Conservation (phyloP, 2,113 vertebrate genomes). For the Callipepla californica region DNA sequence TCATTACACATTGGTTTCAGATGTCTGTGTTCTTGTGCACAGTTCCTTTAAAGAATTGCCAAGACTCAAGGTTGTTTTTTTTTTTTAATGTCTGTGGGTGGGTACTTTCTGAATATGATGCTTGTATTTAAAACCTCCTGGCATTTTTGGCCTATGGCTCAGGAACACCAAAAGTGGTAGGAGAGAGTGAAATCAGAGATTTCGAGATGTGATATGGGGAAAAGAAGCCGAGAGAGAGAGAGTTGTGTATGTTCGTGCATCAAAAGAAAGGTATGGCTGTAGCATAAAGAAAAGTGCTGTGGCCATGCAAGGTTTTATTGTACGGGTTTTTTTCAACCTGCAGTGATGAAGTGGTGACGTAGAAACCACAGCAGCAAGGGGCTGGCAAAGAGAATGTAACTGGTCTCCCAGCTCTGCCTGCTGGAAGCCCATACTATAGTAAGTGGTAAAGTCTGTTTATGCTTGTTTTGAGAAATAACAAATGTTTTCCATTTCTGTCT, state of each 20-base stretch:
- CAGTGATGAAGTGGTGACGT: not conserved
- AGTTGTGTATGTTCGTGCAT: not conserved
- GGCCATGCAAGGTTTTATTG: not conserved
- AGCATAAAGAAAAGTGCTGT: not conserved
- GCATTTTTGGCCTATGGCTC: not conserved
- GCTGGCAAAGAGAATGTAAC: not conserved
- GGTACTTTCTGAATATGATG: constrained; percentile 23
- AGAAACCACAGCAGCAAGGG: not conserved
- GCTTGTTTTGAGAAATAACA: not conserved
- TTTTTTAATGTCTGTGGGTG: not conserved
- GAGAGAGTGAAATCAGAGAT: not conserved
- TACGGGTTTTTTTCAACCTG: not conserved
- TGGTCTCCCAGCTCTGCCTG: not conserved
- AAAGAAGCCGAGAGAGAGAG: not conserved
- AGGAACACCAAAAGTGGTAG: not conserved
- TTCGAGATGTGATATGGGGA: not conserved
- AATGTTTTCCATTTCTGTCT: rapidly evolving
- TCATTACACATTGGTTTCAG: not conserved
- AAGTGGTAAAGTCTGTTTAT: not conserved
- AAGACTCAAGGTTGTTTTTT: not conserved
- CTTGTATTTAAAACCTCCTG: constrained; percentile 25
- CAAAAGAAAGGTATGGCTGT: not conserved
- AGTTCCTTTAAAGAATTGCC: constrained; percentile 12
- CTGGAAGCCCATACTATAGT: not conserved
- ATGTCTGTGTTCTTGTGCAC: not conserved